Base-by-base conservation (phyloP, 2,113 vertebrate genomes). In the Phylloscopus trochiloides region DNA sequence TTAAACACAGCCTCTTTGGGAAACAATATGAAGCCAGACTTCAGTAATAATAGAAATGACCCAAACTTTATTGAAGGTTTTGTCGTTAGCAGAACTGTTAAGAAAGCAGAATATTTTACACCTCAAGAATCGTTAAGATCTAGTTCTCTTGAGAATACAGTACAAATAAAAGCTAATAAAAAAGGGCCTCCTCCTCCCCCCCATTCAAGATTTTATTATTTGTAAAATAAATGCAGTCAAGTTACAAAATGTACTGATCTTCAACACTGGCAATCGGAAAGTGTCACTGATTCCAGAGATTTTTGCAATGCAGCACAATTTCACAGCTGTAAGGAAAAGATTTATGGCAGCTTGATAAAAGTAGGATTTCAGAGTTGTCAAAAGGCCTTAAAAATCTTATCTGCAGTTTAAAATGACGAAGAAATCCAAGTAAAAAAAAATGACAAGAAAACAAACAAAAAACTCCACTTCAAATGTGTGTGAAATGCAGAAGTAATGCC, bases 41-140 rank as follows among this genome's bases (percentile, higher is more conserved):
- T 14, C 45, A 54, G 17, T 24, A 88, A 86, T 57, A 90, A 51
- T 82, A 70, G 91, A 96, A 87, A 95, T 58, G 66, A 71, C 82
- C 73, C 73, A 57, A 97, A 89, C 87, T 98, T 98, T 98, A 98
- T 98, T 98, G 98, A 97, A 98, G 81, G 68, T 97, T 97, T 88
- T 76, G 91, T 85, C 90, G 22, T 97, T 96, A 96, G 96, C 95
- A 96, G 97, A 96, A 95, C 88, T 95, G 96, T 93, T 97, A 98
- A 97, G 96, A 97, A 98, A 98, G 97, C 96, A 97, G 96, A 95
- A 97, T 98, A 98, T 97, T 98, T 98, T 98, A 98, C 97, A 98
- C 92, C 97, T 98, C 97, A 97, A 97, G 97, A 84, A 97, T 67
- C 74, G n/a, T 95, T 95, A 96, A 78, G 88, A 91, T 81, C 96